These are phyloP conservation scores for Ameiurus melas DNA, from an alignment of 2,113 vertebrate genomes.

Conservation along the genomic window DNA sequence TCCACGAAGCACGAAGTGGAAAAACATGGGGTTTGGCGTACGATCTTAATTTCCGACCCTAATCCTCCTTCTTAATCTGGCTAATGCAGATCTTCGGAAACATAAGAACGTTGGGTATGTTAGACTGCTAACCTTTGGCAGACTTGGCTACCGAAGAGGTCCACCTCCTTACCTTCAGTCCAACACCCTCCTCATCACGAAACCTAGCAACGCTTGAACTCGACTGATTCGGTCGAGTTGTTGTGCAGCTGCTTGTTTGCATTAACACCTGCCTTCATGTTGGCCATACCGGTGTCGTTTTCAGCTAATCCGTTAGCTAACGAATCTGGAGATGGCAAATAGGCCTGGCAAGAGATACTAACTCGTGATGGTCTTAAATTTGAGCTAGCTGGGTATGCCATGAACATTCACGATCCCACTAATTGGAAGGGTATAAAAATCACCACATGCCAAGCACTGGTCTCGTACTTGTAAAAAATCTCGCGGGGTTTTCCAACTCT, in stretches of 20 bases:
- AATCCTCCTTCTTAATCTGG: background rate
- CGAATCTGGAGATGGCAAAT: background rate
- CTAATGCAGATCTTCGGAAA: background rate
- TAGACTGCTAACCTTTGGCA: background rate
- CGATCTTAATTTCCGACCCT: background rate
- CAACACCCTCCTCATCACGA: background rate
- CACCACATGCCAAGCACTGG: background rate
- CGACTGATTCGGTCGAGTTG: background rate
- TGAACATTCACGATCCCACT: background rate
- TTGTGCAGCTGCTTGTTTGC: background rate
- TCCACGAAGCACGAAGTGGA: background rate
- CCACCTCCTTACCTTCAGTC: background rate
- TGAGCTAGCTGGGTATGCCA: background rate
- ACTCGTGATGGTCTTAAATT: background rate
- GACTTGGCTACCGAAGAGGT: background rate
- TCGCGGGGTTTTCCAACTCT: background rate
- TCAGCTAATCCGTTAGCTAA: background rate
- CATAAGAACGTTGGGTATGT: background rate
- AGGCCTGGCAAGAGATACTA: background rate
- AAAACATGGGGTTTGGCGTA: background rate
- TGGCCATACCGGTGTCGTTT: background rate
- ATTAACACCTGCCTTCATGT: background rate
- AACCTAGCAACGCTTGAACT: background rate
- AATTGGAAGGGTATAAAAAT: background rate
- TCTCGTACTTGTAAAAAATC: background rate